These are phyloP conservation scores for Amia ocellicauda DNA, from an alignment of 2,113 vertebrate species.

Conservation along the genomic window DNA sequence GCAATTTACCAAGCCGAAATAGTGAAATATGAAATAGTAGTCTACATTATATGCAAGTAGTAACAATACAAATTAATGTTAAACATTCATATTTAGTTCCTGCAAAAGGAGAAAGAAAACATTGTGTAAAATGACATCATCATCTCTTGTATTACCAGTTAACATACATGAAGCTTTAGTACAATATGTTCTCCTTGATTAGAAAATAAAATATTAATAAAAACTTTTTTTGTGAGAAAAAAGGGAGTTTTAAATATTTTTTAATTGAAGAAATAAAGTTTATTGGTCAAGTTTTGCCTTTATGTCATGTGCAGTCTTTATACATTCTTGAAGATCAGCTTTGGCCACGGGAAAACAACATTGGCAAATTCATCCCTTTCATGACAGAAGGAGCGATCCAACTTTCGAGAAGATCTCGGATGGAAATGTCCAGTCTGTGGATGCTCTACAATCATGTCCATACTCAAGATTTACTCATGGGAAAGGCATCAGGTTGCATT, in stretches of 20 bases:
- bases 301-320: background rate
- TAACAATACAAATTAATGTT: slow-evolving; percentile 43
- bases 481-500: background rate
- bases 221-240: no score
- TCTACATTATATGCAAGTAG: slow-evolving; percentile 51
- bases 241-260: no score
- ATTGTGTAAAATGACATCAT: background rate
- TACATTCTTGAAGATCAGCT: slow-evolving; percentile 20
- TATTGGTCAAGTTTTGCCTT: background rate
- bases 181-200: background rate
- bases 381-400: background rate
- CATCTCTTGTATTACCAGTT: background rate
- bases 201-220: background rate
- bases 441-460: background rate
- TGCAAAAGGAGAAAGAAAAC: slow-evolving; percentile 22
- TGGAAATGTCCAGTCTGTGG: background rate
- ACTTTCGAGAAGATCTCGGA: background rate
- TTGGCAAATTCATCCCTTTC: background rate
- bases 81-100: slow-evolving; percentile 32
- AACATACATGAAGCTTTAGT: background rate
- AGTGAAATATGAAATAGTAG: slow-evolving; percentile 6
- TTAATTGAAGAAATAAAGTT: no score
- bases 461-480: background rate
- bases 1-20: slow-evolving; percentile 1
- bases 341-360: slow-evolving; percentile 7